Conservation (phyloP, 2,888 invertebrate genomes). For the Hanleya hanleyi region DNA sequence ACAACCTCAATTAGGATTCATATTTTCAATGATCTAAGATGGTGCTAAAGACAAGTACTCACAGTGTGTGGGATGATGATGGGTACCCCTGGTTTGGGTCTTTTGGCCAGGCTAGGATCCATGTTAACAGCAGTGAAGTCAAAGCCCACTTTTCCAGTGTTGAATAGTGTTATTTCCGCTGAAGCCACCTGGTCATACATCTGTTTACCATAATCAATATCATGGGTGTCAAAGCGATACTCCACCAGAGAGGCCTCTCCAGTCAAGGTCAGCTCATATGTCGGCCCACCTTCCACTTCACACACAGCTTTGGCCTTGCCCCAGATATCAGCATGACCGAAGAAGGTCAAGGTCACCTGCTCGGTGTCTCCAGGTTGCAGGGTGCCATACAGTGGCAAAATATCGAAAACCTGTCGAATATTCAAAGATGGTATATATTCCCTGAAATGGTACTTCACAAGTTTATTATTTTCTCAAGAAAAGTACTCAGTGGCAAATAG, state of each 20-base stretch:
- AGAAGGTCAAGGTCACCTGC: conserved; percentile 73
- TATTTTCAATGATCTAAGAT: too few relatives aligned
- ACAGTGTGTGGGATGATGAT: conserved; percentile 70
- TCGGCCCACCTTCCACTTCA: conserved; percentile 73
- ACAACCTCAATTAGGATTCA: too few relatives aligned
- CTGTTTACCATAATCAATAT: conserved; percentile 72
- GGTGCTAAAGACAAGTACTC: too few relatives aligned
- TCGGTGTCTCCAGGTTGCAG: conserved; percentile 72
- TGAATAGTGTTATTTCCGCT: conserved; percentile 66
- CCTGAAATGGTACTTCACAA: too few relatives aligned
- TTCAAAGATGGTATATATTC: too few relatives aligned
- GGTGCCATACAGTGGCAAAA: conserved; percentile 72
- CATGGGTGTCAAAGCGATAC: conserved; percentile 68
- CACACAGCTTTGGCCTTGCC: conserved; percentile 71
- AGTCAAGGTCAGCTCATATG: conserved; percentile 68
- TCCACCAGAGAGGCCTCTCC: conserved; percentile 72
- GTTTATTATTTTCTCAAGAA: too few relatives aligned
- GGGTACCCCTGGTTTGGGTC: conserved; percentile 65
- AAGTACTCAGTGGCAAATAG: too few relatives aligned
- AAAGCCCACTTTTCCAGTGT: conserved; percentile 72
- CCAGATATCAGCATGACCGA: conserved; percentile 72
- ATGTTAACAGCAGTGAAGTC: conserved; percentile 68
- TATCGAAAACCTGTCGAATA: conserved; percentile 71
- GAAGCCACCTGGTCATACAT: conserved; percentile 70
- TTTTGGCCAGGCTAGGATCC: conserved; percentile 61